These are phyloP conservation scores for Cydia amplana DNA, from an alignment of 1,140 invertebrate species.

Conservation along the genomic window DNA sequence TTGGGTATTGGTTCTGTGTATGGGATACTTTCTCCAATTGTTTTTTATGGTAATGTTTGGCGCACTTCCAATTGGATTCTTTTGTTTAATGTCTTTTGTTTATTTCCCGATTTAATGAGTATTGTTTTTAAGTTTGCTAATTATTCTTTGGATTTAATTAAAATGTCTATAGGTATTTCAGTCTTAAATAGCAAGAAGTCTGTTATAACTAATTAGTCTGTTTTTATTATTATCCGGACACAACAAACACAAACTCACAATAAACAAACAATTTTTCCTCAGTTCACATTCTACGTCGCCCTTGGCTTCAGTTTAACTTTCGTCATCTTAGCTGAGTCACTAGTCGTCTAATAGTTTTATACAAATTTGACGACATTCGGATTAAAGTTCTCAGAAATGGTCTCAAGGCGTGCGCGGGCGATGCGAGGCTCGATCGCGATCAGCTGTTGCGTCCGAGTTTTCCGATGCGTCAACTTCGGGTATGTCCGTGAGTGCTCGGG, in stretches of 20 bases:
- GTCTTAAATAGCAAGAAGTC: conserved; percentile 39
- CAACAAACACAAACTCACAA: conserved; percentile 43
- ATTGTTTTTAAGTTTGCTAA: conserved; percentile 23
- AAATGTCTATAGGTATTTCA: conserved; percentile 37
- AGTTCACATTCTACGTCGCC: conserved; percentile 50
- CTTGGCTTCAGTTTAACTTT: conserved; percentile 77
- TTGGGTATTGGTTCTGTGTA: not conserved
- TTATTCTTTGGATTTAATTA: conserved; percentile 43
- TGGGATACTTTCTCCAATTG: conserved; percentile 20
- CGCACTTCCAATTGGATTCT: conserved; percentile 29
- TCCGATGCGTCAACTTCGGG: conserved; percentile 28
- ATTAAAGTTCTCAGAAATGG: conserved; percentile 42
- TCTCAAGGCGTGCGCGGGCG: conserved; percentile 45
- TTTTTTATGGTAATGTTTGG: conserved; percentile 15
- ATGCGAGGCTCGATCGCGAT: conserved; percentile 28
- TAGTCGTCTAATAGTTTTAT: conserved; percentile 43
- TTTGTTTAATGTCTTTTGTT: conserved; percentile 38
- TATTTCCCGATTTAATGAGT: conserved; percentile 35
- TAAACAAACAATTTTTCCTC: conserved; percentile 60
- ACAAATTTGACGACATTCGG: conserved; percentile 54
- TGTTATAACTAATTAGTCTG: conserved; percentile 11
- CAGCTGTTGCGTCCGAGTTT: conserved; percentile 26
- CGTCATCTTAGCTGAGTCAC: conserved; percentile 78
- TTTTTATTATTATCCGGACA: not conserved
- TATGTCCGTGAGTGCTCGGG: conserved; percentile 39